Evolutionary conservation across 2,113 vertebrate genomes (phyloP), one percentile per base, ranked within the genome.

Genomic region (Antigone vipio): DNA sequence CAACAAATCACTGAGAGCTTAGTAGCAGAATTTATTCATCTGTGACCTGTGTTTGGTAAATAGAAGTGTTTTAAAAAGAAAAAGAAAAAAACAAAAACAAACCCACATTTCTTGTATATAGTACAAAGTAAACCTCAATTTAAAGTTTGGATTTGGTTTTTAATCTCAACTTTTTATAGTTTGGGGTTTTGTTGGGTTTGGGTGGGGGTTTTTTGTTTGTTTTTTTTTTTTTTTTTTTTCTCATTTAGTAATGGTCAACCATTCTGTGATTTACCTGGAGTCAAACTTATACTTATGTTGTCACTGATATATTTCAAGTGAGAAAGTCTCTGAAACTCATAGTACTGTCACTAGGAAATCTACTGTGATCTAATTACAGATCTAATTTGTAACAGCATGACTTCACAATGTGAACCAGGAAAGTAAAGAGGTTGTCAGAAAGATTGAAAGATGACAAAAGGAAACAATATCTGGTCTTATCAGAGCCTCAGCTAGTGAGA

Each of bases 61-160:
- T 15, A 40, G 9, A 66, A 85, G 9, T 30, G 5, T 63, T 69
- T 85, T n/a, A 40, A 60, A 88, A 82, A 85, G 2, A 47, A 35
- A 42, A 60, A 47, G 2, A 6, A 13, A 55, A 78, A 49, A 5
- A 0, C 1, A 52, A 5, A 15, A 38, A 38, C 9, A 38, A 38
- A 38, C 19, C 13, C 44, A 15, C 15, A 53, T 29, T 44, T 56
- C 3, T 26, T 30, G 2, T 50, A 50, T n/a, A 7, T 26, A n/a
- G 18, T 69, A 27, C 15, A 18, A 76, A 67, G 9, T 12, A 71
- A 52, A 4, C 5, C 2, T 67, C 47, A 67, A n/a, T 24, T n/a
- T 32, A 59, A 59, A 84, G 11, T 24, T 0, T 29, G 5, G 5
- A 35, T 63, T 34, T 52, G n/a, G 1, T 17, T 45, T 75, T 58